Evolutionary conservation across 2,797 vertebrate species (phyloP), one percentile per base, ranked within the genome.

Genomic region (Glyptemys insculpta): DNA sequence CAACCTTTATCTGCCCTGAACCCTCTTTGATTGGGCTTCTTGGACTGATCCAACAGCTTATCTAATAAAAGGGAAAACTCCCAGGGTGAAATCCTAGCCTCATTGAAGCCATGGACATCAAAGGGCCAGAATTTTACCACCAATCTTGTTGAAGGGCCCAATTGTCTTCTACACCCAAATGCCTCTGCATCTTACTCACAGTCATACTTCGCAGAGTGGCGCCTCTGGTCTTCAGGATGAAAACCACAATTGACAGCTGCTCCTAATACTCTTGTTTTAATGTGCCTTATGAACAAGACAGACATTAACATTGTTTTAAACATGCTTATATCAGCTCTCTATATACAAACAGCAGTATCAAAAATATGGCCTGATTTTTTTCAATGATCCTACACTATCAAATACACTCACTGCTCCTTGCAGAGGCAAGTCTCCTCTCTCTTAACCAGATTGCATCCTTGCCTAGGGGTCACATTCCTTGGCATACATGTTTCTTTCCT

Each of bases 191-290:
- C 34, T 88, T 14, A 16, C 10, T 85, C 47, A 59, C 1, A 74
- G 37, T 23, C 1, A 0, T 53, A 9, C 12, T 78, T 79, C 50
- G 0, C 1, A 53, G 56, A 91, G 81, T 8, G n/a, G 19, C 25
- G 44, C 1, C 83, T 52, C 54, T n/a, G 15, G 88, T 52, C 68
- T 5, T 4, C 21, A 44, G 44, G 4, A 76, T 76, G 72, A 25
- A 76, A 76, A 76, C 25, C 41, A 76, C 23, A 76, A 29, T 47
- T 47, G 41, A 47, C 25, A 76, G 27, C 27, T 76, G 41, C 23
- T 25, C 23, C 25, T 47, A 47, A 12, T 44, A 27, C 21, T 29
- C 14, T 12, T 47, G 23, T 29, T 76, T 76, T 47, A 76, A 76
- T 29, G 12, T 29, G 72, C 7, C 25, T 76, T 76, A 47, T 47